Evolutionary conservation across 2,113 vertebrate genomes (phyloP), one percentile per base, ranked within the genome.

Genomic region (Aphyosemion australe): DNA sequence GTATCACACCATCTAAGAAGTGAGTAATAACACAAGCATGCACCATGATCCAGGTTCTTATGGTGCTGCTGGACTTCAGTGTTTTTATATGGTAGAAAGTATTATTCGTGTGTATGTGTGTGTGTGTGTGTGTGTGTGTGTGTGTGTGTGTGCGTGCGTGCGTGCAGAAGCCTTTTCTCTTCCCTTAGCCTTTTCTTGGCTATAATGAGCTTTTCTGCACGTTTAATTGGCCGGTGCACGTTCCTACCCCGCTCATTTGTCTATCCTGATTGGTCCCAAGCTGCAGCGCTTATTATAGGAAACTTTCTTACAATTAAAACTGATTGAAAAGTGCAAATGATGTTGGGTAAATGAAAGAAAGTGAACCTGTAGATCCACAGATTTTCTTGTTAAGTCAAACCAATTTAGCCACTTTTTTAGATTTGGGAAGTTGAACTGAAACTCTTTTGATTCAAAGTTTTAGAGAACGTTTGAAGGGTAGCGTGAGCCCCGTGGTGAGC

Each of bases 391-490:
- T 8, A 63, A 52, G 37, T 64, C 18, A 8, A 45, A 10, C 61
- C 61, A 65, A 55, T 52, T 61, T 6, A 65, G 52, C 26, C 20
- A 12, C n/a, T 67, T 31, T 71, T 54, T 51, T 21, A 53, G 37
- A 3, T 2, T 19, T 0, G 0, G 43, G 45, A 11, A 47, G 49
- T 61, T 6, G 65, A 72, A 59, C 19, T 20, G 16, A 14, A 42
- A 42, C 20, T 64, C 41, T 67, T 69, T 68, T 57, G 43, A 41
- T 31, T 15, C 41, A 64, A 76, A 77, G 37, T 66, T 63, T 78
- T 67, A 19, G 79, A 73, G 73, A 71, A 51, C 56, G 43, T 80
- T 80, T 85, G 59, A 84, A 88, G 80, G 88, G 50, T 78, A 61
- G 31, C n/a, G 45, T 18, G 32, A 57, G 11, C 21, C 78, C 72